Percentiles rank a stretch among this genome's conserved stretches.
phyloP scores from a whole-genome alignment of 2,113 vertebrate species.

The Sebastes schlegelii region DNA sequence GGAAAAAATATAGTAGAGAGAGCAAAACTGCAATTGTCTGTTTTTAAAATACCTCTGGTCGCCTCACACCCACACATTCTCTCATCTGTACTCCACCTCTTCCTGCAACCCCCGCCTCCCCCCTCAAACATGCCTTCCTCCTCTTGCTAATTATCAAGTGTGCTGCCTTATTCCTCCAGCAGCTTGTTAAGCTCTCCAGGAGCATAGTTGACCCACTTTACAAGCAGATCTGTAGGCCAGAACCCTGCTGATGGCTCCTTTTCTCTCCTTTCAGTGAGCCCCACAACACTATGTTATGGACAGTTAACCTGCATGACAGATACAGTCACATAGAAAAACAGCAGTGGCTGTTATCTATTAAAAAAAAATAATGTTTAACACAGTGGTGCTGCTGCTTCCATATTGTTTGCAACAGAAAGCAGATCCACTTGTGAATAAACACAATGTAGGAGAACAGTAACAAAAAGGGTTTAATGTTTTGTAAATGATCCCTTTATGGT shows the following conservation, averaged over 20 bases:
- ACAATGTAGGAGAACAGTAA: not conserved
- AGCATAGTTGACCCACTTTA: slow-evolving; percentile 85
- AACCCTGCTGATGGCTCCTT: slow-evolving; percentile 63
- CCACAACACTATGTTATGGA: slow-evolving; percentile 29
- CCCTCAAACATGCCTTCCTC: slow-evolving; percentile 61
- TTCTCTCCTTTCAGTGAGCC: slow-evolving; percentile 59
- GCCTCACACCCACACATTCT: slow-evolving; percentile 58
- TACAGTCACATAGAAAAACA: slow-evolving; percentile 10
- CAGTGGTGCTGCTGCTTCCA: not conserved
- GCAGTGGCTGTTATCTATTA: not conserved
- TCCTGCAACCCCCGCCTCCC: slow-evolving; percentile 32
- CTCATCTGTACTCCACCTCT: slow-evolving; percentile 53
- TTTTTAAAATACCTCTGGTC: slow-evolving; percentile 33
- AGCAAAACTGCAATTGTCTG: slow-evolving; percentile 4
- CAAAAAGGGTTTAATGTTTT: not conserved
- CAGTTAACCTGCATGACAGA: slow-evolving; percentile 38
- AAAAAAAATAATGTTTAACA: not conserved
- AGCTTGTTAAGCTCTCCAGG: slow-evolving; percentile 81
- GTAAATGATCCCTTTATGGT: not conserved
- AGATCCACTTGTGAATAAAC: not conserved
- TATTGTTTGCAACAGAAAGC: slow-evolving; percentile 22
- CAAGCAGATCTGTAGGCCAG: slow-evolving; percentile 69
- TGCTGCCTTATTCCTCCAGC: slow-evolving; percentile 76
- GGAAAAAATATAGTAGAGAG: not conserved
- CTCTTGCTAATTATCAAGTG: slow-evolving; percentile 79